A percentile compares a stretch with the other conserved stretches of the same genome.
Conservation (phyloP, 92 coral and sea anemone genomes). For the Blastomussa wellsi region DNA sequence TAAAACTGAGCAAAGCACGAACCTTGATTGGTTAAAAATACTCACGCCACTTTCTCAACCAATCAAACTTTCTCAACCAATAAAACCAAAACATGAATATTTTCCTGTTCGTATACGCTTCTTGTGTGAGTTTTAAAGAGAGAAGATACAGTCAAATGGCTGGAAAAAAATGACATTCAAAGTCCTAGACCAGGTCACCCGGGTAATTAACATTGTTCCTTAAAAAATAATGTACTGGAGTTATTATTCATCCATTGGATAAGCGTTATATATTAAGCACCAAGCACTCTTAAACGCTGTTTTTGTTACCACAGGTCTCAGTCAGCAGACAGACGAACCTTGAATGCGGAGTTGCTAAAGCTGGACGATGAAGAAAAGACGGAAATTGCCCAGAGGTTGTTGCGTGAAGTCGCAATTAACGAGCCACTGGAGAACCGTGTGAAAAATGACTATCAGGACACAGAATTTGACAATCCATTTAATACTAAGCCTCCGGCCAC, state of each 20-base stretch:
- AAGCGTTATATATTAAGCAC: too few species aligned
- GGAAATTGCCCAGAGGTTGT: slow-evolving; percentile 42
- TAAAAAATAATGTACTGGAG: background rate
- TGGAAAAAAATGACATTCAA: too few species aligned
- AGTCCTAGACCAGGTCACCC: too few species aligned
- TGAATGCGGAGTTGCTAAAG: slow-evolving; percentile 48
- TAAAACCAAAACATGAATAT: too few species aligned
- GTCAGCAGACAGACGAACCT: slow-evolving; percentile 27
- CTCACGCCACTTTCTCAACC: too few species aligned
- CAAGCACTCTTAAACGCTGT: background rate
- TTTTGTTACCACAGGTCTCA: slow-evolving; percentile 10
- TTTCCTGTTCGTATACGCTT: too few species aligned
- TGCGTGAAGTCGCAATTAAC: slow-evolving; percentile 47
- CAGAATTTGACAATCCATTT: slow-evolving; percentile 57
- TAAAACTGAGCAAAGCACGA: too few species aligned
- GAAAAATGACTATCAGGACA: slow-evolving; percentile 19
- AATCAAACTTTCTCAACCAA: too few species aligned
- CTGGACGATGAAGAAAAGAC: slow-evolving; percentile 43
- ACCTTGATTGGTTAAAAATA: too few species aligned
- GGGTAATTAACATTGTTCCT: too few species aligned
- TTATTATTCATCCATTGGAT: background rate
- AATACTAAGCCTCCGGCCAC: slow-evolving; percentile 47
- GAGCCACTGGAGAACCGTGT: slow-evolving; percentile 22
- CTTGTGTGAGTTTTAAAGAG: too few species aligned
- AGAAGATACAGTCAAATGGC: too few species aligned